Evolutionary conservation across 2,888 invertebrate species (phyloP), one percentile per base, ranked within the genome.

Genomic region (Ophraella communa): DNA sequence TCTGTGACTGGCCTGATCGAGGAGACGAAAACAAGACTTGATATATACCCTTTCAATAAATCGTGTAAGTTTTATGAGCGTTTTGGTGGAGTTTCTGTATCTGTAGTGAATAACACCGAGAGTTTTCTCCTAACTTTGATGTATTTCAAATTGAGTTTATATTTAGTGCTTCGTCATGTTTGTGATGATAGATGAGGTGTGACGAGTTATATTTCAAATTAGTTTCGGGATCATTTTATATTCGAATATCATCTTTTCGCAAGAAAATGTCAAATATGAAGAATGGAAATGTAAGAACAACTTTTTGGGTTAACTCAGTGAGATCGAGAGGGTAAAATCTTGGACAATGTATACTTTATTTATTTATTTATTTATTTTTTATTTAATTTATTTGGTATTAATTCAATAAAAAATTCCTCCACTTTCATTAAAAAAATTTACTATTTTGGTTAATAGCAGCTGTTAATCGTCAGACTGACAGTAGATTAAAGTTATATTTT

Each of bases 131-230:
- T 42, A 39, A 24, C 21, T 55, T 55, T 44, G 55, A 55, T 55
- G 55, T 55, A 55, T 44, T n/a, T 27, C 8, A 27, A 55, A 55
- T 55, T 44, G 55, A 44, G 55, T 55, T 55, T 55, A 55, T 44
- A 55, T 55, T 42, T 54, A 54, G 42, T 55, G 24, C 44, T 21
- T 39, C 23, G 42, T 18, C 44, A 44, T 47, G 18, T 27, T 23
- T 24, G 17, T 42, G 44, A 55, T 44, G 55, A 55, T 55, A 27
- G 55, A 55, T 55, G 55, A 24, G 27, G 18, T 42, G 55, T 27
- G 55, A 55, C 55, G 27, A n/a, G 55, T 44, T 11, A 55, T 55
- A 55, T 44, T 55, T 55, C 55, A 44, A 27, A 44, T 44, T 55
- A 27, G 44, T 44, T 55, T 35, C 23, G 0, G 23, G 39, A 24